phyloP scores from a whole-genome alignment of 2,113 vertebrate genomes.

The Lathamus discolor region DNA sequence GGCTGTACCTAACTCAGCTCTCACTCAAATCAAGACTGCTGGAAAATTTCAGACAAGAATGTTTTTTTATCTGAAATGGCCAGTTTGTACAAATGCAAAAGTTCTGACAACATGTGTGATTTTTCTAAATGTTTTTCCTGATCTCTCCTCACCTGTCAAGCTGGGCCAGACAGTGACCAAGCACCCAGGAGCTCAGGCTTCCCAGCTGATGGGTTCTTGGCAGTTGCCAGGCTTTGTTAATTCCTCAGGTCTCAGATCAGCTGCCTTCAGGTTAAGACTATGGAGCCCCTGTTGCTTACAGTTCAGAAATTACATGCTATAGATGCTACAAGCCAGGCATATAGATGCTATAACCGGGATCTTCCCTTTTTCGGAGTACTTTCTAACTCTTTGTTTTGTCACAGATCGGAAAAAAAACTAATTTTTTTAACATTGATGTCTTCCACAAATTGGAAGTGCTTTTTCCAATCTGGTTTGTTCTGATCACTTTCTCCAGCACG shows the following conservation, averaged over 20 bases:
- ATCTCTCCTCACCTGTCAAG: background rate
- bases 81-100: background rate
- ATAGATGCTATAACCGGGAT: background rate
- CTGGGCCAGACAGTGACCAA: background rate
- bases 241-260: background rate
- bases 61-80: background rate
- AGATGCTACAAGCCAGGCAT: background rate
- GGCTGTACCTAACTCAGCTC: background rate
- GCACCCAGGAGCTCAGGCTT: background rate
- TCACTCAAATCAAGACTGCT: background rate
- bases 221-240: background rate
- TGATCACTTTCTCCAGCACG: background rate
- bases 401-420: background rate
- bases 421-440: background rate
- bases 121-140: background rate
- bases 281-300: fast-evolving
- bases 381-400: background rate
- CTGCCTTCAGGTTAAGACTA: background rate
- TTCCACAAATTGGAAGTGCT: background rate
- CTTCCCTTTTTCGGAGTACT: background rate
- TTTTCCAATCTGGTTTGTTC: background rate
- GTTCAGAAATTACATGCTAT: background rate
- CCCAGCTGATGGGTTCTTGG: background rate
- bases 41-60: background rate
- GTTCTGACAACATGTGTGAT: background rate